These are phyloP conservation scores for Xylocampa areola DNA, from an alignment of 2,888 invertebrate genomes.

Conservation along the genomic window DNA sequence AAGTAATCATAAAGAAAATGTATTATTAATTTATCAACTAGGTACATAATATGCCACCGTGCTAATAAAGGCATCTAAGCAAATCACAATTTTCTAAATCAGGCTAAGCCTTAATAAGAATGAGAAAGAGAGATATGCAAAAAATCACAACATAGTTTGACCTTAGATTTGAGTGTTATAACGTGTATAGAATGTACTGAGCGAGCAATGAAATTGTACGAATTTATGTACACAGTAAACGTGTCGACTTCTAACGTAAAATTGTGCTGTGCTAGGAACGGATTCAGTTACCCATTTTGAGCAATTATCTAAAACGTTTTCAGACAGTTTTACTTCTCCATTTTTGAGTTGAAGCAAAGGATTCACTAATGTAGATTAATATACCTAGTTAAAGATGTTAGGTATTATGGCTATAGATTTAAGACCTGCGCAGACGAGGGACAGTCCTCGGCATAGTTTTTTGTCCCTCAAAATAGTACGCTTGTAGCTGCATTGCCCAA, in stretches of 20 bases:
- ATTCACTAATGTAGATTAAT: no score
- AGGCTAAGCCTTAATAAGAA: conserved; percentile 80
- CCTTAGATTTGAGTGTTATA: conserved; percentile 46
- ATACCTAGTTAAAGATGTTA: no score
- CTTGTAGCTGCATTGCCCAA: no score
- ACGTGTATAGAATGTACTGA: conserved; percentile 36
- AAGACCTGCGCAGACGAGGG: no score
- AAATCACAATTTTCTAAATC: conserved; percentile 81
- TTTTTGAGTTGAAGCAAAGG: conserved; percentile 23
- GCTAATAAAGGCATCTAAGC: conserved; percentile 85
- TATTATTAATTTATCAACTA: conserved; percentile 45
- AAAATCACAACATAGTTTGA: conserved; percentile 81
- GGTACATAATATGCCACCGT: conserved; percentile 69
- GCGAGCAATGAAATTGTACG: conserved; percentile 37
- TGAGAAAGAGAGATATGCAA: conserved; percentile 84
- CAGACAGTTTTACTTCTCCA: conserved; percentile 18
- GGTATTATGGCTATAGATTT: no score
- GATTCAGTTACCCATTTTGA: conserved; percentile 76
- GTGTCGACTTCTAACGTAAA: conserved; percentile 60
- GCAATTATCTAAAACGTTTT: conserved; percentile 64
- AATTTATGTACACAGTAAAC: no score
- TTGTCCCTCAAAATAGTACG: no score
- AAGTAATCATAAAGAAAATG: conserved; percentile 55
- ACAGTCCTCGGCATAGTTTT: no score
- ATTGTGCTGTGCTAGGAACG: conserved; percentile 76